phyloP scores from a whole-genome alignment of 2,113 vertebrate species.

The Gallinago undulata region DNA sequence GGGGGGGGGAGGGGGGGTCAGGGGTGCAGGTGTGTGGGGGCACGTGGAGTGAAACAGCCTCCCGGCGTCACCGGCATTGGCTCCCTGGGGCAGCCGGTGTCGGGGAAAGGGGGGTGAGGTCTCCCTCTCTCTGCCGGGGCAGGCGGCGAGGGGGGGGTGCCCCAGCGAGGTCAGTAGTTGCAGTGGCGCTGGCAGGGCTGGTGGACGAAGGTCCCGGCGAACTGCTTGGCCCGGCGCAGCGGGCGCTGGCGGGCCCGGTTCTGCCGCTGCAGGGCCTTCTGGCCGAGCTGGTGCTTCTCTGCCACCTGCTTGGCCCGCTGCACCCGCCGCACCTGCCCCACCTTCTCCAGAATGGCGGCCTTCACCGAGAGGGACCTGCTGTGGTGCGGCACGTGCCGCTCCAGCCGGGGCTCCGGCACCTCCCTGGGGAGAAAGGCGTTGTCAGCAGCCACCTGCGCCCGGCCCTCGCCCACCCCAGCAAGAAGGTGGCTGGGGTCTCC shows the following conservation, averaged over 20 bases:
- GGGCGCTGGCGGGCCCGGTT: slow-evolving; percentile 88
- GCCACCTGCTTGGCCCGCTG: slow-evolving; percentile 87
- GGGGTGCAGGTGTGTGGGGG: not conserved
- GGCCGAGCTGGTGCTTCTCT: slow-evolving; percentile 84
- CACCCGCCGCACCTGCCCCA: slow-evolving; percentile 83
- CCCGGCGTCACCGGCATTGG: not conserved
- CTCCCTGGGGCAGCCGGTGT: not conserved
- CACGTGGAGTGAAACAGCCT: not conserved
- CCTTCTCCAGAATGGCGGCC: slow-evolving; percentile 84
- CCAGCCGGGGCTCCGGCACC: slow-evolving; percentile 65
- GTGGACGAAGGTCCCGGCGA: slow-evolving; percentile 84
- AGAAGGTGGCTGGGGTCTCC: fast-evolving
- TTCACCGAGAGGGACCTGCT: slow-evolving; percentile 73
- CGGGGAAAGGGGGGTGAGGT: not conserved
- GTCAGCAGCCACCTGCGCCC: fast-evolving
- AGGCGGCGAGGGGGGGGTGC: not conserved
- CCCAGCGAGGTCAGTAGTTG: slow-evolving; percentile 83
- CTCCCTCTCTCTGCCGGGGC: not conserved
- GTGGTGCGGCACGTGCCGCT: slow-evolving; percentile 68
- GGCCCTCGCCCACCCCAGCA: fast-evolving
- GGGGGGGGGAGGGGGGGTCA: not conserved
- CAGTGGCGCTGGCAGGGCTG: slow-evolving; percentile 93
- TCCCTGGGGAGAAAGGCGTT: slow-evolving; percentile 54
- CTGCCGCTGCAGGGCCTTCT: slow-evolving; percentile 90
- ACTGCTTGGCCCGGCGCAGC: slow-evolving; percentile 74